Base-by-base conservation (phyloP, 2,113 vertebrate species). In the Semnornis frantzii region DNA sequence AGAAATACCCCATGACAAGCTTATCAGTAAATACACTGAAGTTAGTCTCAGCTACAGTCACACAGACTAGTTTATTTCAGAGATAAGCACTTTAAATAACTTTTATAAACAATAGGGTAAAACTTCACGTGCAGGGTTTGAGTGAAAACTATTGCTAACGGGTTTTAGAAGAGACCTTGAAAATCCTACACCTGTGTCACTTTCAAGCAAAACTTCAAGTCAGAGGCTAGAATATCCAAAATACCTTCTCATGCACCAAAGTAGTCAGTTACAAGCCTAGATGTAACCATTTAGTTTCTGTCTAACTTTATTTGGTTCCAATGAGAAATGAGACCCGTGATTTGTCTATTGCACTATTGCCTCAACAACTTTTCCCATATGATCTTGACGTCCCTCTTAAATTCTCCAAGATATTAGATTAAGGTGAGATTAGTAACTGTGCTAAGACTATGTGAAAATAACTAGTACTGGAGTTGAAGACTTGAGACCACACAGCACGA, bases 31-130 rank as follows among this genome's bases (percentile, higher is more conserved):
- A 76, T 8, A 89, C 4, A 59, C 28, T 27, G 30, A 54, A 70
- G 31, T 60, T 74, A 76, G 83, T 92, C 92, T 77, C 78, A 91
- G 86, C 50, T 80, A 70, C 15, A 82, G 28, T 12, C 71, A 48
- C 19, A n/a, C 1, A 68, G 42, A 4, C n/a, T 42, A 82, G n/a
- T 25, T 93, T 71, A 57, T 58, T 93, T 82, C 89, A 92, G 42
- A 81, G 64, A 85, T 24, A 93, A 31, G 5, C n/a, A 58, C 59
- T 91, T 87, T 24, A 92, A 39, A 93, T 55, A 11, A 21, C 19
- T 30, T 83, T 90, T 60, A 63, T 80, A 90, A 94, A 88, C n/a
- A 77, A 39, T 17, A 48, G 16, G 34, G n/a, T 73, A 87, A 70
- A 87, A 24, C 27, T 63, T 60, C 5, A 1, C 44, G 85, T 64